Conservation (phyloP, 2,888 invertebrate genomes). For the Strigamia maritima region DNA sequence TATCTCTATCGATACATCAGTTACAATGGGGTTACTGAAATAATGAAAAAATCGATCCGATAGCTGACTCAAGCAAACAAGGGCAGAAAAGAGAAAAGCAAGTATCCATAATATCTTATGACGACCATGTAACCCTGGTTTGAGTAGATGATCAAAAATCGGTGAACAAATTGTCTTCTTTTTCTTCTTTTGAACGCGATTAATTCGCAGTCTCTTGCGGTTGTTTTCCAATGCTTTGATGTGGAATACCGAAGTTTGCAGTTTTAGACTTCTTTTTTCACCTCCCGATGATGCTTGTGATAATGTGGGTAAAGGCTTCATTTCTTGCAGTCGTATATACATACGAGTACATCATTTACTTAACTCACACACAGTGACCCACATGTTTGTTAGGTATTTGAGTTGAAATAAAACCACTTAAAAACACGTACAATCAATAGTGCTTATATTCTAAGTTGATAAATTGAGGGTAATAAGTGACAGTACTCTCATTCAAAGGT, state of each 20-base stretch:
- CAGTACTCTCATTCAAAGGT: too few relatives aligned
- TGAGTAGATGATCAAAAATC: neutral
- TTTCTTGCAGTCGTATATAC: neutral
- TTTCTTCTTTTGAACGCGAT: neutral
- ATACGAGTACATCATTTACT: neutral
- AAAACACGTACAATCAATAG: too few relatives aligned
- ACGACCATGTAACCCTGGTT: neutral
- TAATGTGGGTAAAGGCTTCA: neutral
- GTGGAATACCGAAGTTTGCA: neutral
- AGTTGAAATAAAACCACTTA: too few relatives aligned
- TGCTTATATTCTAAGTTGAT: too few relatives aligned
- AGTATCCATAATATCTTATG: neutral
- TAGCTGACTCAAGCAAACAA: neutral
- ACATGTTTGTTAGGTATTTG: too few relatives aligned
- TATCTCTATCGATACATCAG: neutral
- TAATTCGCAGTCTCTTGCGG: neutral
- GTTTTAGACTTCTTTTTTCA: neutral
- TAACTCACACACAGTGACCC: too few relatives aligned
- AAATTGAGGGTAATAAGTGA: too few relatives aligned
- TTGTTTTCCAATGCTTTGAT: neutral
- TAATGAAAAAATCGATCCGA: neutral
- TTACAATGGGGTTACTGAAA: neutral
- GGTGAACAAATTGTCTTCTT: neutral
- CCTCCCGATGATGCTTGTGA: neutral
- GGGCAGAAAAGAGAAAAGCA: neutral